Conservation (phyloP, 2,888 invertebrate species). For the Tachina lurida region DNA sequence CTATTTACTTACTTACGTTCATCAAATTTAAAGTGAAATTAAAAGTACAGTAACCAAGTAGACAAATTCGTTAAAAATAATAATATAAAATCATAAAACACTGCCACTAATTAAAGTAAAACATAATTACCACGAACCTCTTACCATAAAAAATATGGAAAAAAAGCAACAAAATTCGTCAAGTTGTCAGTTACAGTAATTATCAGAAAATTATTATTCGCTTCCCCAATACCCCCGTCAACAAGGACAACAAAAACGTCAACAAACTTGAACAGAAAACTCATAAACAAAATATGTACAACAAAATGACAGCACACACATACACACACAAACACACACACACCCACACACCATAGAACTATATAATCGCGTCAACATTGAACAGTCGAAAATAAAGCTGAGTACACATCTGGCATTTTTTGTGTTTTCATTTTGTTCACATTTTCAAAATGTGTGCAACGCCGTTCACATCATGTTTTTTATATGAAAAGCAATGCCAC, state of each 20-base stretch:
- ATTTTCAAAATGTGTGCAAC: too few relatives aligned
- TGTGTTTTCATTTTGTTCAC: too few relatives aligned
- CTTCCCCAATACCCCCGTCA: slow-evolving; percentile 6
- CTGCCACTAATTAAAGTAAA: slow-evolving; percentile 64
- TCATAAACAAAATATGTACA: slow-evolving; percentile 21
- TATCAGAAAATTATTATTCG: slow-evolving; percentile 64
- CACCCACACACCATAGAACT: neutral
- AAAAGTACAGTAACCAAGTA: neutral
- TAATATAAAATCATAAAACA: slow-evolving; percentile 42
- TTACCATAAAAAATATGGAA: slow-evolving; percentile 25
- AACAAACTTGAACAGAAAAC: neutral
- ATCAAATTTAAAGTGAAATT: neutral
- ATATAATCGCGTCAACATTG: slow-evolving; percentile 2
- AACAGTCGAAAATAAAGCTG: neutral
- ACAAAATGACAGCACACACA: neutral
- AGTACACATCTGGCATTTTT: too few relatives aligned
- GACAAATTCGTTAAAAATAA: neutral
- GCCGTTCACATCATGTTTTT: too few relatives aligned
- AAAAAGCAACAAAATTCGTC: slow-evolving; percentile 27
- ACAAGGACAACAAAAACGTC: neutral
- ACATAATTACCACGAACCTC: slow-evolving; percentile 41
- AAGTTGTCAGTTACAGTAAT: slow-evolving; percentile 68
- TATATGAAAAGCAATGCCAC: too few relatives aligned
- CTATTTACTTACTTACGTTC: too few relatives aligned
- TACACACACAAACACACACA: neutral